phyloP scores from a whole-genome alignment of 2,888 invertebrate genomes.

The Napeogenes inachia region DNA sequence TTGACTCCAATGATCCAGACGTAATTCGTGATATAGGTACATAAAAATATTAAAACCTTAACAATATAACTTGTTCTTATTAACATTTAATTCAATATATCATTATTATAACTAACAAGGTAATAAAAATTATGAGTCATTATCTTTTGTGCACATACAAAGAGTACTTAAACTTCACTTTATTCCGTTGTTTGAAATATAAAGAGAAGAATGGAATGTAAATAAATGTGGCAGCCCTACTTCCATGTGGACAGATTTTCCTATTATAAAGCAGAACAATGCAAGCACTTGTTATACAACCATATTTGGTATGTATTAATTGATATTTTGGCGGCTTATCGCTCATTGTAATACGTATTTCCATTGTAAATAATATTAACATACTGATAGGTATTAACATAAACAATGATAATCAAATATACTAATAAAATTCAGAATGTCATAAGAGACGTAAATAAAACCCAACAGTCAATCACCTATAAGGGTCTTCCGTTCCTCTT shows the following conservation, averaged over 20 bases:
- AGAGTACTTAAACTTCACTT: too few relatives aligned
- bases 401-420: neutral
- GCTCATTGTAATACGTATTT: neutral
- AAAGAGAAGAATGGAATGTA: neutral
- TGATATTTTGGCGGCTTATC: slow-evolving; percentile 18
- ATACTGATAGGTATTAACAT: too few relatives aligned
- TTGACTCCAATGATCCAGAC: too few relatives aligned
- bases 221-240: slow-evolving; percentile 17
- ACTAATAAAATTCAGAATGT: neutral
- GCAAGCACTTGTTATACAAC: slow-evolving; percentile 35
- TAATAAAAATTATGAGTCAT: too few relatives aligned
- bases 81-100: too few relatives aligned
- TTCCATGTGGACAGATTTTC: slow-evolving; percentile 72
- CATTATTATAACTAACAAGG: too few relatives aligned
- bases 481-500: slow-evolving; percentile 26
- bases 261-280: slow-evolving; percentile 67
- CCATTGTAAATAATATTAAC: slow-evolving; percentile 2
- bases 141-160: too few relatives aligned
- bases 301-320: slow-evolving; percentile 28
- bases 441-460: neutral
- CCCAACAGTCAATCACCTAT: slow-evolving; percentile 24
- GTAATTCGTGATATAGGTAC: too few relatives aligned
- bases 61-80: too few relatives aligned
- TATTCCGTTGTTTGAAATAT: neutral
- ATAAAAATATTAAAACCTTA: too few relatives aligned